Evolutionary conservation across 2,797 vertebrate species (phyloP).

Genomic region (Anniella stebbinsi): DNA sequence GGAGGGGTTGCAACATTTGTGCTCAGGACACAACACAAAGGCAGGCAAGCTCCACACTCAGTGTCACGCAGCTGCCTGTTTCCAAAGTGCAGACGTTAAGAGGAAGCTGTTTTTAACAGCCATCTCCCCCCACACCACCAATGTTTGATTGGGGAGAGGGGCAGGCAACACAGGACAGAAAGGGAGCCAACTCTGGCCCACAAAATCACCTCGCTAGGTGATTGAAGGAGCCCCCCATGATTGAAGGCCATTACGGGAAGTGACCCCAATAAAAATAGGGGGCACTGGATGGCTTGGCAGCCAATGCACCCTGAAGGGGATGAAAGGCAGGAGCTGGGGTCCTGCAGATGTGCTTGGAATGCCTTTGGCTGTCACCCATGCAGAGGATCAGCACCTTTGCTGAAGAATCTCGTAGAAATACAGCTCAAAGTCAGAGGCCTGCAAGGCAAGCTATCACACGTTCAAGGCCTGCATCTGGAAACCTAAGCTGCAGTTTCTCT

Average conservation of each 20-base stretch:
- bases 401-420: background rate
- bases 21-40: conserved; percentile 23
- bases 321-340: background rate
- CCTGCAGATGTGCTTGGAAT: background rate
- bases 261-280: background rate
- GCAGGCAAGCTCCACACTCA: conserved; percentile 17
- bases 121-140: background rate
- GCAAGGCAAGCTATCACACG: background rate
- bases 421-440: background rate
- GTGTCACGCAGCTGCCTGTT: conserved; percentile 20
- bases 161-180: background rate
- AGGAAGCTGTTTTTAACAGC: conserved; percentile 32
- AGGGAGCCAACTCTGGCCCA: background rate
- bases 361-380: background rate
- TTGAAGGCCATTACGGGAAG: background rate
- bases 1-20: background rate
- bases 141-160: background rate
- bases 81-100: conserved; percentile 36
- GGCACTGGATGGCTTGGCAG: background rate
- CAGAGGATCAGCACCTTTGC: background rate
- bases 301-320: background rate
- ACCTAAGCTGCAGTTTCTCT: background rate
- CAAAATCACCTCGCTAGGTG: background rate
- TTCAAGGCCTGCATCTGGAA: background rate
- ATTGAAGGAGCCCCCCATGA: no score